Evolutionary conservation across 2,113 vertebrate species (phyloP).

Genomic region (Archilochus colubris): DNA sequence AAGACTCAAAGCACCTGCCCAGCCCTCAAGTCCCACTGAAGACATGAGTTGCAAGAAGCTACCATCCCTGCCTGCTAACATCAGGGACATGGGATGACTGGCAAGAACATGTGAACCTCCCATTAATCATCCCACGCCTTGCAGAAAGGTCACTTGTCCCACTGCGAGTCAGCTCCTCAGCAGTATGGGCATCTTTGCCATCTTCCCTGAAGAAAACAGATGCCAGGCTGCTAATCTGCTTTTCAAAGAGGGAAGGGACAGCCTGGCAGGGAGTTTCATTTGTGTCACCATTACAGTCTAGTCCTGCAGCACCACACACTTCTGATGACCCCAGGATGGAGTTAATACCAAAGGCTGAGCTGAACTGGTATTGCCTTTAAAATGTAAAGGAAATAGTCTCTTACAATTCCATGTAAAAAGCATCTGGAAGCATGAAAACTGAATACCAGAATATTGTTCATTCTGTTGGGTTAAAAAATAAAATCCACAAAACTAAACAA

Average conservation of each 20-base stretch:
- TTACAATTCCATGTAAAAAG: neutral
- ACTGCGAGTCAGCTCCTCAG: neutral
- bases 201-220: neutral
- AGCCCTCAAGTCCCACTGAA: neutral
- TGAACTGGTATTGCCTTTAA: neutral
- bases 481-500: neutral
- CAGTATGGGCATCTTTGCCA: neutral
- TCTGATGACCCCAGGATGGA: neutral
- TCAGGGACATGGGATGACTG: neutral
- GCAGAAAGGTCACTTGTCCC: neutral
- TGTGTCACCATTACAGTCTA: neutral
- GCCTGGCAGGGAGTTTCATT: constrained; percentile 10
- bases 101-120: neutral
- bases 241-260: neutral
- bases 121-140: neutral
- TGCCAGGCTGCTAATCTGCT: constrained; percentile 25
- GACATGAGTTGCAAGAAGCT: neutral
- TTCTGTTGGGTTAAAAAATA: neutral
- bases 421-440: neutral
- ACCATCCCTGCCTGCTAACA: neutral
- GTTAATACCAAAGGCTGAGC: neutral
- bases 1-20: neutral
- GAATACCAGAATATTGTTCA: neutral
- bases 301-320: neutral
- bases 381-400: neutral